A percentile compares a stretch with the other conserved stretches of the same genome.
Evolutionary conservation across 2,113 vertebrate species (phyloP).

Genomic region (Melanocharis versteri): DNA sequence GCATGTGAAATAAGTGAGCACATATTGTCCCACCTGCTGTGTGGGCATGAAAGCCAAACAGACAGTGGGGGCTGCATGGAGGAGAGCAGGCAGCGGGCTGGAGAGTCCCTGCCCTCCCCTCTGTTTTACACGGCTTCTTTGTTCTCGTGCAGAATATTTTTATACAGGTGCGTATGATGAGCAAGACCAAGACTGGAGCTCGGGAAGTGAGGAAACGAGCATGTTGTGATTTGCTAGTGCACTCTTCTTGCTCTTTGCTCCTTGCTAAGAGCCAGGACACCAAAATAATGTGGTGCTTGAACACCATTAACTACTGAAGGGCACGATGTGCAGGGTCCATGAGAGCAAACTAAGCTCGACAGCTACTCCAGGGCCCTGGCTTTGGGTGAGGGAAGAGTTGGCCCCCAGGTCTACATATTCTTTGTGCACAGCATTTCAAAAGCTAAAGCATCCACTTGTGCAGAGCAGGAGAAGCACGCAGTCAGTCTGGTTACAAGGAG

Average conservation of each 20-base stretch:
- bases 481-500: background rate
- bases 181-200: background rate
- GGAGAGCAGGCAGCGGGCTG: background rate
- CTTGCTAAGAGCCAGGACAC: background rate
- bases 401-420: background rate
- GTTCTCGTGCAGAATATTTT: background rate
- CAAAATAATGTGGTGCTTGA: background rate
- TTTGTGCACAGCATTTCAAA: background rate
- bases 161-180: rapidly evolving
- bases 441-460: background rate
- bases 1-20: background rate
- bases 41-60: background rate
- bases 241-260: background rate
- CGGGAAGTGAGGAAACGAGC: background rate
- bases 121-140: rapidly evolving
- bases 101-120: background rate
- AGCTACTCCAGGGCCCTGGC: background rate
- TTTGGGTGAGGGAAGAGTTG: background rate
- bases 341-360: background rate
- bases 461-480: background rate
- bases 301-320: background rate
- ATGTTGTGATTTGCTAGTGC: background rate
- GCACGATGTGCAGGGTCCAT: rapidly evolving
- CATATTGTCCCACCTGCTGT: background rate
- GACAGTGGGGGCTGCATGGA: background rate